Base-by-base conservation (phyloP, 2,888 invertebrate species). In the Acleris literana region DNA sequence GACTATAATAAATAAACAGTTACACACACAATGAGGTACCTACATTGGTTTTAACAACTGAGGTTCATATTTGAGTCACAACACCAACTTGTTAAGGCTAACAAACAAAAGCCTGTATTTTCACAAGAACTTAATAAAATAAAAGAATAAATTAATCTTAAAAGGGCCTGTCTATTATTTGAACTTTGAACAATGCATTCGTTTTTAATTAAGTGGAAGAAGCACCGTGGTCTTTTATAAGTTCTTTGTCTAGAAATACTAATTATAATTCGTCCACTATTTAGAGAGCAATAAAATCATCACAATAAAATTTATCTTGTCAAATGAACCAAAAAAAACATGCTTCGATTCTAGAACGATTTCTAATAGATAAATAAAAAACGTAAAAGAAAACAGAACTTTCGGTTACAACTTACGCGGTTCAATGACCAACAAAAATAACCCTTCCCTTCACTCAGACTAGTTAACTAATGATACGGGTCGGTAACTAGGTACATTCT, bases 401-500 rank as follows among this genome's bases (percentile, higher is more conserved):
- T 44, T 65, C 55, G 13, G 46, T 46, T 46, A 46, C 46, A 57
- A 46, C 25, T 54, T 54, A 39, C 48, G 51, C 60, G 55, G 55
- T 55, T 61, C 44, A 61, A 20, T 56, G 51, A 33, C 55, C 65
- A 49, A 29, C 59, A 57, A 25, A 60, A 43, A 43, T 17, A 57
- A 57, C 57, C 39, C 56, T 22, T 52, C 57, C 63, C 44, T 65
- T 65, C 65, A 65, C 65, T 65, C 29, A 13, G 44, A 48, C 46
- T 46, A 64, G 51, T 57, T 57, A 61, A 65, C 55, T 65, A 66
- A 66, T 57, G 56, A 62, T 66, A 66, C 66, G 66, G 66, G 66
- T 66, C 57, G 52, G 25, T 62, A 53, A 44, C 22, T 62, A 39
- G 13, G 13, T 39, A 39, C 39, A 39, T 39, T 51, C 65, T 48